A percentile compares a stretch with the other conserved stretches of the same genome.
phyloP scores from a whole-genome alignment of 2,797 vertebrate genomes.

The Danionella dracula region DNA sequence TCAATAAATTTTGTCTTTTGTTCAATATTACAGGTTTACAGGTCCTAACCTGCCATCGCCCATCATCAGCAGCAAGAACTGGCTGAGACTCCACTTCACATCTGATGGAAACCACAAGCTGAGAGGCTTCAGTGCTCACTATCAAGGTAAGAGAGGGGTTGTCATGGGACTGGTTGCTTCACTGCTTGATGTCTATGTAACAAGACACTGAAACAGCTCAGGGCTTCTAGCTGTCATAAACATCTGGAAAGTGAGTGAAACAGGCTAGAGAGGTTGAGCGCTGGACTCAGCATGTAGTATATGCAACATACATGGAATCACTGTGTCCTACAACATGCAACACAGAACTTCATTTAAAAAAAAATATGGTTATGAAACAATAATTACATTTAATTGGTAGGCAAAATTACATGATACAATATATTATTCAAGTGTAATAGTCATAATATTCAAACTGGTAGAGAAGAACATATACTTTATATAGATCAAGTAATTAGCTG shows the following conservation, averaged over 20 bases:
- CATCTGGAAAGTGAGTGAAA: background rate
- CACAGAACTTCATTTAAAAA: too few species aligned
- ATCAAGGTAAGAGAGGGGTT: constrained; percentile 79
- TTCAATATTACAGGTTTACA: constrained; percentile 80
- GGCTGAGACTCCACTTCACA: constrained; percentile 94
- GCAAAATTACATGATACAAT: too few species aligned
- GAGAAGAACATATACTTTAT: too few species aligned
- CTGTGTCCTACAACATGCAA: too few species aligned
- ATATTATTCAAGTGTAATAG: too few species aligned
- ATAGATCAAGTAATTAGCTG: too few species aligned
- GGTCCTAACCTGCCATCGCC: constrained; percentile 92
- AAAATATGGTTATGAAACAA: too few species aligned
- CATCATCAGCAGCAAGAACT: constrained; percentile 98
- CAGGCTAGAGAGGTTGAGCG: background rate
- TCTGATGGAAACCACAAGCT: constrained; percentile 93
- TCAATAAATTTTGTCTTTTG: background rate
- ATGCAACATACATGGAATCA: too few species aligned
- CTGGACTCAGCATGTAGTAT: too few species aligned
- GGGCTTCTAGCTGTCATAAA: constrained; percentile 9
- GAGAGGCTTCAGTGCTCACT: constrained; percentile 94
- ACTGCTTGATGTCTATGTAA: constrained; percentile 4
- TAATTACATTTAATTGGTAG: too few species aligned
- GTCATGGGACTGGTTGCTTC: background rate
- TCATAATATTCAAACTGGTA: too few species aligned
- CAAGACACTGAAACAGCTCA: constrained; percentile 1